Evolutionary conservation across 2,113 vertebrate genomes (phyloP).

Genomic region (Suncus etruscus): DNA sequence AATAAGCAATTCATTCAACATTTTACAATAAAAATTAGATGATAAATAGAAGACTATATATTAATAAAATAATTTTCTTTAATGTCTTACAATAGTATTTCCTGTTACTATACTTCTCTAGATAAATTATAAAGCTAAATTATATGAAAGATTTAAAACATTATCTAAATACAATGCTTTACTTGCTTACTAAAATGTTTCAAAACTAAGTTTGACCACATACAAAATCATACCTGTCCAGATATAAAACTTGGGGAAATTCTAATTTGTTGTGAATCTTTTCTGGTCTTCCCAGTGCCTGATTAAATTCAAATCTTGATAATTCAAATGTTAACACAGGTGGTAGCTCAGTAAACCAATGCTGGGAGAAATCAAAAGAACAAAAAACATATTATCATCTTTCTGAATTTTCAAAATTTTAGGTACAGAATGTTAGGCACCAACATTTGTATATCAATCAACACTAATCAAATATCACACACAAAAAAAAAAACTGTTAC

Average conservation of each 20-base stretch:
- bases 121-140: background rate
- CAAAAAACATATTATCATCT: slow-evolving; percentile 45
- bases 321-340: slow-evolving; percentile 98
- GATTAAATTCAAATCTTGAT: slow-evolving; percentile 99
- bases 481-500: background rate
- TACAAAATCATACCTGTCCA: slow-evolving; percentile 93
- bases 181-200: background rate
- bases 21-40: background rate
- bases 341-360: slow-evolving; percentile 98
- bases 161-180: background rate
- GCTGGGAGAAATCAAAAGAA: slow-evolving; percentile 87
- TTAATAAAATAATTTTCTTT: background rate
- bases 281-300: slow-evolving; percentile 97
- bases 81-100: slow-evolving; percentile 6
- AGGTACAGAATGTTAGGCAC: background rate
- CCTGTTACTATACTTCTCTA: slow-evolving; percentile 8
- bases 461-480: background rate
- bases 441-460: slow-evolving; percentile 1
- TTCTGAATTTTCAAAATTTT: background rate
- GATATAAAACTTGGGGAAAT: slow-evolving; percentile 97
- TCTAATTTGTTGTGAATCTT: slow-evolving; percentile 99
- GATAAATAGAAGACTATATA: slow-evolving; percentile 37
- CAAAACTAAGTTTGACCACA: slow-evolving; percentile 11
- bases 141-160: slow-evolving; percentile 15
- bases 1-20: slow-evolving; percentile 3